Percentiles rank a stretch among this genome's conserved stretches.
These are phyloP conservation scores for Platichthys stellatus DNA, from an alignment of 2,113 vertebrate species.

Conservation along the genomic window DNA sequence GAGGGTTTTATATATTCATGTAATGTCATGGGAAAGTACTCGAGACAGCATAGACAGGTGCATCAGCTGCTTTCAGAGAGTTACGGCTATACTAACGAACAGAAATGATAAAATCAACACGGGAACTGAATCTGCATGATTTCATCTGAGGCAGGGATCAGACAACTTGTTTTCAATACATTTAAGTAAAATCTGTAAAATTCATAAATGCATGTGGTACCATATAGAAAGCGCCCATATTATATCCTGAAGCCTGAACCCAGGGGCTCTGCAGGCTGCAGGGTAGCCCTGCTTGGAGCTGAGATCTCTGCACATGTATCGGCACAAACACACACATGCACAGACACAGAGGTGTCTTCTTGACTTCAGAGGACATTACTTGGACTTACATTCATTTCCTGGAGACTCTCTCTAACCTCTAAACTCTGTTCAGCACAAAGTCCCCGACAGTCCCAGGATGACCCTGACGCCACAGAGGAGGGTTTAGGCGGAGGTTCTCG, in stretches of 20 bases:
- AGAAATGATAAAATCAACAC: not conserved
- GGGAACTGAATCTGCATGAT: conserved; percentile 19
- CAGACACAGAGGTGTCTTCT: not conserved
- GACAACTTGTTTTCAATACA: conserved; percentile 7
- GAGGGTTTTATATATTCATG: not conserved
- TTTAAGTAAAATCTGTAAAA: conserved; percentile 12
- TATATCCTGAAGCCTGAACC: conserved; percentile 48
- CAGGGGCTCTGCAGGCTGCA: conserved; percentile 42
- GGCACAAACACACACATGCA: not conserved
- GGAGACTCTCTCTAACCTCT: not conserved
- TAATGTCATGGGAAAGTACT: not conserved
- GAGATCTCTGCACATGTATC: not conserved
- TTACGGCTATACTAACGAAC: not conserved
- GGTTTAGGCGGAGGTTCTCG: conserved; percentile 11
- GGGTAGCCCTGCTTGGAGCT: conserved; percentile 7
- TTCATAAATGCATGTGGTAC: conserved; percentile 31
- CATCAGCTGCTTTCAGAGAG: not conserved
- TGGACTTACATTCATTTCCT: not conserved
- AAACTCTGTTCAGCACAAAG: conserved; percentile 11
- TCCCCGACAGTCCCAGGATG: conserved; percentile 36
- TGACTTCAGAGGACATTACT: not conserved
- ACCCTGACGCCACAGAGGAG: conserved; percentile 44
- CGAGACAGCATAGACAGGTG: not conserved
- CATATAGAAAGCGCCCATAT: conserved; percentile 20
- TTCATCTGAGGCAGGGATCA: not conserved